A percentile compares a stretch with the other conserved stretches of the same genome.
phyloP scores from a whole-genome alignment of 2,797 vertebrate species.

The Anabacerthia variegaticeps region DNA sequence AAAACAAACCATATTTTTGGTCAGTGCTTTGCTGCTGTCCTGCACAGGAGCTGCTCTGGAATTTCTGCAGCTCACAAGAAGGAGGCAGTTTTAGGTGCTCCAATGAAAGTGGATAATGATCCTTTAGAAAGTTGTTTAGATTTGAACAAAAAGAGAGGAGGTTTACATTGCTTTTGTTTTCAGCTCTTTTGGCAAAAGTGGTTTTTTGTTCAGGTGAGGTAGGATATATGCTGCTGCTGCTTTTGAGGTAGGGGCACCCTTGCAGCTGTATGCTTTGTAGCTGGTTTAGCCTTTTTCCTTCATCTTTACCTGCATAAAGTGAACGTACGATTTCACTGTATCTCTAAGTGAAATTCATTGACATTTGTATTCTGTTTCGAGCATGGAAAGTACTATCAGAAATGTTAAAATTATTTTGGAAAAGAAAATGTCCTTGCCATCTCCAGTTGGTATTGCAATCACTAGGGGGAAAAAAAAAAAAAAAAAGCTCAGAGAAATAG shows the following conservation, averaged over 20 bases:
- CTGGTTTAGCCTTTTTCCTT: not conserved
- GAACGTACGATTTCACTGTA: not conserved
- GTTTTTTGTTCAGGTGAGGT: not conserved
- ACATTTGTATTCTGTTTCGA: not conserved
- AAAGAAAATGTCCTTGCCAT: not conserved
- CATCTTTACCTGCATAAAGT: not conserved
- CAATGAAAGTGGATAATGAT: not conserved
- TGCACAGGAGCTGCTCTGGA: not conserved
- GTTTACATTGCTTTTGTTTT: not conserved
- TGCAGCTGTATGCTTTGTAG: not conserved
- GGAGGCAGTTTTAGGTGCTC: not conserved
- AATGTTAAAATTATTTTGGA: not conserved
- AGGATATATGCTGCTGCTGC: not conserved
- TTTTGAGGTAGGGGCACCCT: not conserved
- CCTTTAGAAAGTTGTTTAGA: not conserved
- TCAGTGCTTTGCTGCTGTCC: not conserved
- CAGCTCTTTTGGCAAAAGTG: not conserved
- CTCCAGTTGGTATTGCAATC: not conserved
- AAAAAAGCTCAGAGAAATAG: not conserved
- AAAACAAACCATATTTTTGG: not conserved
- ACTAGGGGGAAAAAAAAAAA: not conserved
- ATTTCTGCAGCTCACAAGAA: not conserved
- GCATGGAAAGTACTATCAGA: not conserved
- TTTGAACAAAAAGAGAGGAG: not conserved
- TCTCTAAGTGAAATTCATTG: not conserved